Evolutionary conservation across 2,888 invertebrate species (phyloP).

Genomic region (Hyposoter didymator): DNA sequence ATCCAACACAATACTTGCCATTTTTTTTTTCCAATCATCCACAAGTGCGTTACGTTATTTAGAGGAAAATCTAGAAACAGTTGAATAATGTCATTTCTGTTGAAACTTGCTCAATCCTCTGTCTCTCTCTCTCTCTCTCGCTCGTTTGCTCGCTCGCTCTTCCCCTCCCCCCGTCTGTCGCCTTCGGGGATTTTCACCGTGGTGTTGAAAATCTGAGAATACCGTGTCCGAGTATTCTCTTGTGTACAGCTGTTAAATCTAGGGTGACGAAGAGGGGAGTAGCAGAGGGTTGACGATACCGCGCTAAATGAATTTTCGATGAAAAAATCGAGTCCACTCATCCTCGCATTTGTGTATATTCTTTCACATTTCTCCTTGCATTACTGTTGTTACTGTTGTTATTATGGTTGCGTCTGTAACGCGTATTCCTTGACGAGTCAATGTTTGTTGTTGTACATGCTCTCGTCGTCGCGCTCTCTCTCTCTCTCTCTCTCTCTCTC

Average conservation of each 20-base stretch:
- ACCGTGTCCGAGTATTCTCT: slow-evolving; percentile 18
- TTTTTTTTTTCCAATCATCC: neutral
- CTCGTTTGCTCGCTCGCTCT: slow-evolving; percentile 28
- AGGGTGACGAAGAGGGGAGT: neutral
- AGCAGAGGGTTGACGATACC: neutral
- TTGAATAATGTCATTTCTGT: slow-evolving; percentile 28
- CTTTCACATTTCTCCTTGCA: neutral
- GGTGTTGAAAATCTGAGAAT: slow-evolving; percentile 54
- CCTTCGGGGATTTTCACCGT: slow-evolving; percentile 52
- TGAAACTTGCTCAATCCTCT: slow-evolving; percentile 35
- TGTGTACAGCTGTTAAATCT: slow-evolving; percentile 48
- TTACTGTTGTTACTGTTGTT: slow-evolving; percentile 1
- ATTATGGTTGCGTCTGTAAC: slow-evolving; percentile 3
- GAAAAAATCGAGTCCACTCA: neutral
- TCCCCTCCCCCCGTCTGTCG: slow-evolving; percentile 11
- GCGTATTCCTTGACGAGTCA: slow-evolving; percentile 22
- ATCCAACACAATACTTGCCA: slow-evolving; percentile 15
- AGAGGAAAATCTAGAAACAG: neutral
- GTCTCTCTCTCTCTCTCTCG: slow-evolving; percentile 16
- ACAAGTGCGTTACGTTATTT: neutral
- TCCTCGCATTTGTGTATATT: neutral
- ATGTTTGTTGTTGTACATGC: slow-evolving; percentile 59
- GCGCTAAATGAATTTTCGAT: neutral
- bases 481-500: slow-evolving; percentile 5
- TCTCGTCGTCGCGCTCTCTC: slow-evolving; percentile 30